phyloP scores from a whole-genome alignment of 2,797 vertebrate species.

The Urophycis tenuis region DNA sequence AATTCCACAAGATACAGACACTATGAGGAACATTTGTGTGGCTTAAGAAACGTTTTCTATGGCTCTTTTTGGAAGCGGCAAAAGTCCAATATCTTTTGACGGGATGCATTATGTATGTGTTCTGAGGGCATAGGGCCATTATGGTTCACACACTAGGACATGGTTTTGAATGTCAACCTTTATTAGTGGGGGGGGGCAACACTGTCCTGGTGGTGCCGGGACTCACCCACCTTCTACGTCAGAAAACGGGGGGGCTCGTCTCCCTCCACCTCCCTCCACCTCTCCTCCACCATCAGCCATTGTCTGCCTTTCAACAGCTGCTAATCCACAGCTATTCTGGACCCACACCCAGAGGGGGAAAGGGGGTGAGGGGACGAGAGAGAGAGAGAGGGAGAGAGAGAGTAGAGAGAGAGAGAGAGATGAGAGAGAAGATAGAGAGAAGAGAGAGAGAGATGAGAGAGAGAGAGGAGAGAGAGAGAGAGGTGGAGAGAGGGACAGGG shows the following conservation, averaged over 20 bases:
- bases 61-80: background rate
- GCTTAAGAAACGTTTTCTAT: no score
- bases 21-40: background rate
- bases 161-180: no score
- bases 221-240: constrained; percentile 34
- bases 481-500: no score
- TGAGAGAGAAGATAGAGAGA: no score
- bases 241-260: constrained; percentile 41
- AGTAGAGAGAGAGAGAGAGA: background rate
- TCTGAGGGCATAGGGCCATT: no score
- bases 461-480: no score
- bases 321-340: constrained; percentile 71
- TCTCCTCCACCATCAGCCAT: constrained; percentile 47
- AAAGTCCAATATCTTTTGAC: background rate
- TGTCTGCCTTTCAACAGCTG: constrained; percentile 55
- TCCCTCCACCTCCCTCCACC: constrained; percentile 27
- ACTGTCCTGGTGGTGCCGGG: constrained; percentile 24
- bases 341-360: constrained; percentile 55
- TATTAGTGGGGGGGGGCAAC: no score
- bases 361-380: constrained; percentile 50
- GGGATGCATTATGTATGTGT: background rate
- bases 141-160: no score
- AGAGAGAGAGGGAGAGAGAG: background rate
- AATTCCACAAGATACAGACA: background rate
- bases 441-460: no score